phyloP scores from a whole-genome alignment of 2,113 vertebrate genomes.

The Turdus rufiventris region DNA sequence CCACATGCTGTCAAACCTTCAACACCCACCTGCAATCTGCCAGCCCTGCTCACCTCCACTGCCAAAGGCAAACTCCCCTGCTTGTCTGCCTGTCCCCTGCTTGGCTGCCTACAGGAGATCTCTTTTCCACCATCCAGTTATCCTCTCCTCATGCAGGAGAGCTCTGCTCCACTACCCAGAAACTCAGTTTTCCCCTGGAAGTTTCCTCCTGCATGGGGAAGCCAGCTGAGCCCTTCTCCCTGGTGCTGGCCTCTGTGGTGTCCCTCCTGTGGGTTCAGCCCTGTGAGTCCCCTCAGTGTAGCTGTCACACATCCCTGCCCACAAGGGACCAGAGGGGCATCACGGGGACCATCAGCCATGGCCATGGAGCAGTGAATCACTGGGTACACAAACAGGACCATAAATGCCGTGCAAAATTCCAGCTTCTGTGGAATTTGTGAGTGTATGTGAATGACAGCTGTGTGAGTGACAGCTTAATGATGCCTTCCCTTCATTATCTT shows the following conservation, averaged over 20 bases:
- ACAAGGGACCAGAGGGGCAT: rapidly evolving
- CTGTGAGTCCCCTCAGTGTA: neutral
- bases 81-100: neutral
- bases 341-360: neutral
- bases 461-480: neutral
- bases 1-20: neutral
- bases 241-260: neutral
- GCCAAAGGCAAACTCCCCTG: neutral
- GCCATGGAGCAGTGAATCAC: neutral
- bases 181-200: neutral
- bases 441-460: neutral
- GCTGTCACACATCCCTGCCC: neutral
- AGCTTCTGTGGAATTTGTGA: too few species aligned
- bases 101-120: neutral
- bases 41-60: neutral
- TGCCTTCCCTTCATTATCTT: neutral
- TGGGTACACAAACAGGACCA: neutral
- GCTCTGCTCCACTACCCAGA: neutral
- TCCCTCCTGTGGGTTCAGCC: neutral
- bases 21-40: neutral
- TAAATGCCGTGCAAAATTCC: rapidly evolving
- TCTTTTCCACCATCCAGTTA: rapidly evolving
- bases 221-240: neutral
- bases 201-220: neutral
- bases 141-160: neutral